Conservation (phyloP, 2,113 vertebrate species). For the Canis aureus region DNA sequence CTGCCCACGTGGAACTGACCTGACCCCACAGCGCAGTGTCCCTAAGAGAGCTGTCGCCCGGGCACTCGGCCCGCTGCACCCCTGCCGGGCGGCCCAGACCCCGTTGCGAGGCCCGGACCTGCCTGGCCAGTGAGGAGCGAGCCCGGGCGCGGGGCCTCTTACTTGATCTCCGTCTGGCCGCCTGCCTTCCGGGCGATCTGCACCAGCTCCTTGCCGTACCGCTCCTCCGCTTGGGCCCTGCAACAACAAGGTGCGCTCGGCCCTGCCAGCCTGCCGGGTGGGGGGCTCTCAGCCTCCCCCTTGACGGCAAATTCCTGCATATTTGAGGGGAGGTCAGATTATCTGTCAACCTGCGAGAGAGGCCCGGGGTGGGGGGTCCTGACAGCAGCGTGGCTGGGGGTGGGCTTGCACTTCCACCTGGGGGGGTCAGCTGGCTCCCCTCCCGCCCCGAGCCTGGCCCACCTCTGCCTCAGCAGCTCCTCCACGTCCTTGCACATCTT, state of each 20-base stretch:
- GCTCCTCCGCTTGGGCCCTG: conserved; percentile 96
- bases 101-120: neutral
- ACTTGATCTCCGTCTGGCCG: conserved; percentile 95
- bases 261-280: no score
- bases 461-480: conserved; percentile 96
- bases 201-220: conserved; percentile 95
- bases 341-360: no score
- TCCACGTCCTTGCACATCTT: conserved; percentile 97
- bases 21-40: neutral
- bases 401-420: neutral
- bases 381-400: neutral
- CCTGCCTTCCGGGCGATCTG: conserved; percentile 94
- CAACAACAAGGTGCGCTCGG: conserved; percentile 8
- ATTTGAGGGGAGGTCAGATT: neutral
- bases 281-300: no score
- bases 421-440: no score
- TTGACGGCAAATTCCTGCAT: neutral
- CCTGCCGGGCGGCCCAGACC: neutral
- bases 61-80: no score
- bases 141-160: conserved; percentile 64
- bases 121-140: neutral
- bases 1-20: neutral
- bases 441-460: neutral
- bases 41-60: neutral
- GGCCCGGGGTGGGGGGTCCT: neutral